Evolutionary conservation across 1,140 invertebrate species (phyloP).

Genomic region (Phthorimaea operculella): DNA sequence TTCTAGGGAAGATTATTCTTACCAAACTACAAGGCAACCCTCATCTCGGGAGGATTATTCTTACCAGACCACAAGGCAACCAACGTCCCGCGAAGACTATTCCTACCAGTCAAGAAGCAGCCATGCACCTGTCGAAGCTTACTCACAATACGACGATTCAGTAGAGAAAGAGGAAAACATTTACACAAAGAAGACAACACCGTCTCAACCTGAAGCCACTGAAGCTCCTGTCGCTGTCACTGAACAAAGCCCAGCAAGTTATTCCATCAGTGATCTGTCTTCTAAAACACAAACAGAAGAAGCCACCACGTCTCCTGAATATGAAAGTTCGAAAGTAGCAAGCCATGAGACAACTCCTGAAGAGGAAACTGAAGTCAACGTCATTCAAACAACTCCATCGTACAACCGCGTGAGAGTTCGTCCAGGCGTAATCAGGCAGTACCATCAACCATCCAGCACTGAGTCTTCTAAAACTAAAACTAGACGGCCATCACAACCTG

Average conservation of each 20-base stretch:
- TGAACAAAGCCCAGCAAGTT: neutral
- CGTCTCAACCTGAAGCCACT: slow-evolving; percentile 1
- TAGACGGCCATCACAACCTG: slow-evolving; percentile 40
- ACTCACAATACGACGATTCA: slow-evolving; percentile 27
- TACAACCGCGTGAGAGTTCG: slow-evolving; percentile 57
- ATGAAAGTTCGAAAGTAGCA: slow-evolving; percentile 26
- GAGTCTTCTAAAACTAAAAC: slow-evolving; percentile 39
- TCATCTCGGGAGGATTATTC: too few relatives aligned
- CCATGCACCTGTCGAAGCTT: slow-evolving; percentile 24
- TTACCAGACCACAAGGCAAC: slow-evolving; percentile 10
- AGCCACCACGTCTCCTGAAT: slow-evolving; percentile 13
- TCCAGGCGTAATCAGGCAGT: slow-evolving; percentile 52
- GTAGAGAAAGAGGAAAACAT: slow-evolving; percentile 29
- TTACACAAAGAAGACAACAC: slow-evolving; percentile 27
- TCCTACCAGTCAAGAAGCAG: slow-evolving; percentile 34
- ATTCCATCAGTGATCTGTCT: neutral
- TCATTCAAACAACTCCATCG: slow-evolving; percentile 55
- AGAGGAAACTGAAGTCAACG: slow-evolving; percentile 33
- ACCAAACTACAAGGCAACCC: too few relatives aligned
- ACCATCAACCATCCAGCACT: slow-evolving; percentile 38
- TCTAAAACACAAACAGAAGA: slow-evolving; percentile 1
- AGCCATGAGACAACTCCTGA: slow-evolving; percentile 26
- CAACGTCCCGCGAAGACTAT: slow-evolving; percentile 32
- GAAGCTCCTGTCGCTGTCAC: neutral
- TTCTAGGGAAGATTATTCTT: too few relatives aligned